Base-by-base conservation (phyloP, 2,113 vertebrate species). In the Brachyhypopomus gauderio region DNA sequence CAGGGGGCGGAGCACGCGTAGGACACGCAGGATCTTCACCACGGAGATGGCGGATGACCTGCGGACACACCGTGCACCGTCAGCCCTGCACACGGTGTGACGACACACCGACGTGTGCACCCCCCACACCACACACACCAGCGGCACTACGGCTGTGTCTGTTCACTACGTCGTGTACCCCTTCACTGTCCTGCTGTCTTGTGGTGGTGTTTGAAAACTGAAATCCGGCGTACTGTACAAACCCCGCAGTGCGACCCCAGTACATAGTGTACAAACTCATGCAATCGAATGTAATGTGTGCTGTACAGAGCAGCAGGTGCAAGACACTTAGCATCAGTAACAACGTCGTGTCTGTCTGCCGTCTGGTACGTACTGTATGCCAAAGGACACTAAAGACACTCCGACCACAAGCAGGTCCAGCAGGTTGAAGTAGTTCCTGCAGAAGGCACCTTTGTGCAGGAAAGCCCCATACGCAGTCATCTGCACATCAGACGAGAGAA, bases 11-110 rank as follows among this genome's bases (percentile, higher is more conserved):
- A 99, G 94, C 67, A 99, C 98, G 87, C 97, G 92, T 83, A 99
- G 88, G 77, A 99, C 96, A 90, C 98, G 94, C 41, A 99, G 93
- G 83, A 99, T 99, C 93, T 99, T 99, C 91, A 99, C 97, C 0
- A 98, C 98, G 0, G 98, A 99, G 86, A 99, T 98, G 80, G 98
- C 97, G 62, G 97, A 98, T 14, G 98, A 99, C 85, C 98, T 99
- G 82, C 45, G 11, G 20, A 41, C 22, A 56, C 19, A 71, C 55
- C 45, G 16, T 16, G n/a, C 20, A 76, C 52, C 14, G 60, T 25
- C 30, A 30, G 12, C 36, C 0, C 0, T 82, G 58, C 0, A 7
- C 38, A 75, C 45, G 8, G 8, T 48, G 45, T 9, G 3, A 38
- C 38, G 3, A 3, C 38, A 38, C 38, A 38, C 38, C 38, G 7